Percentiles rank a stretch among this genome's conserved stretches.
phyloP scores from a whole-genome alignment of 2,888 invertebrate species.

The Muschampia plurimacula region DNA sequence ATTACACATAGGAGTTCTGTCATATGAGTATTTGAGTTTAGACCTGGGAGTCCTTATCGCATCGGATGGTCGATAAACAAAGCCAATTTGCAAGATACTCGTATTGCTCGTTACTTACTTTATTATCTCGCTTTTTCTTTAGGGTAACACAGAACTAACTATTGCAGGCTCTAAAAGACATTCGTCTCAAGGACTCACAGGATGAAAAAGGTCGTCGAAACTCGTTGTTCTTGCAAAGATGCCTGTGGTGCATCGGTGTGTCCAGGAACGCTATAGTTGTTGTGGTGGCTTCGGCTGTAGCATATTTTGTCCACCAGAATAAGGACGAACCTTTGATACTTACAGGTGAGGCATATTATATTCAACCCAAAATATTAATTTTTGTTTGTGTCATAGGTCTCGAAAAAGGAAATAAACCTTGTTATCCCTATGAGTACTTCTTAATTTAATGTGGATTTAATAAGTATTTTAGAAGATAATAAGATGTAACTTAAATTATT shows the following conservation, averaged over 20 bases:
- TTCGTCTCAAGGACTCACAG: slow-evolving; percentile 64
- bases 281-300: slow-evolving; percentile 84
- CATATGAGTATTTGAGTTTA: no score
- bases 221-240: slow-evolving; percentile 67
- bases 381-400: no score
- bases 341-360: slow-evolving; percentile 77
- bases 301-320: slow-evolving; percentile 81
- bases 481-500: no score
- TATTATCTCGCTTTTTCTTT: neutral
- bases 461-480: no score
- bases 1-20: no score
- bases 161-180: slow-evolving; percentile 86
- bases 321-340: slow-evolving; percentile 83
- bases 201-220: slow-evolving; percentile 64
- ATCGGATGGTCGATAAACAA: no score
- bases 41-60: no score
- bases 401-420: no score
- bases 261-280: slow-evolving; percentile 90
- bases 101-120: neutral
- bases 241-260: slow-evolving; percentile 88
- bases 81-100: no score
- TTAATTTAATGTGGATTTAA: no score
- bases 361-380: no score
- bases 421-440: no score
- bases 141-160: neutral